Evolutionary conservation across 2,113 vertebrate genomes (phyloP), one percentile per base, ranked within the genome.

Genomic region (Andinoacara biseriatus): DNA sequence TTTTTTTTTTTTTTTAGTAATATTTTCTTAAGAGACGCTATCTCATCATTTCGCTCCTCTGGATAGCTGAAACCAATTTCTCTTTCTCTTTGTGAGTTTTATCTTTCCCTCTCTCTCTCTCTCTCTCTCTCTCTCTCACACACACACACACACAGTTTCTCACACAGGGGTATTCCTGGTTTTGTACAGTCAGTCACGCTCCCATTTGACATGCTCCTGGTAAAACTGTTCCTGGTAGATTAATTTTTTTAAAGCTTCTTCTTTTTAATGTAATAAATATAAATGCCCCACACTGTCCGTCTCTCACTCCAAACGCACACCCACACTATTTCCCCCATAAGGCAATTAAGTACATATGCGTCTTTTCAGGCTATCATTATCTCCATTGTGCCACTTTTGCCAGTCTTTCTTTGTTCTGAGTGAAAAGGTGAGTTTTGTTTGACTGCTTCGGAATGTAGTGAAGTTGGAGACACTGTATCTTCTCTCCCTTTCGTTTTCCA

Each of bases 401-500:
- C 74, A 59, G 22, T 1, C 11, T 7, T 43, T 4, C 22, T n/a
- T 58, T 24, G 5, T 26, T 83, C 4, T 14, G 20, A n/a, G 65
- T 52, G 15, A 14, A 29, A 63, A 75, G 8, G 1, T 13, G 14
- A 33, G 10, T 43, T 5, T 1, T 24, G 26, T 78, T 43, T 69
- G 58, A 61, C 63, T 58, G 76, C 54, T 38, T 76, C 76, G 87
- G 82, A 88, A 90, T 26, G n/a, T 65, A 22, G 22, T 69, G 35
- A 29, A 54, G 33, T 14, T 31, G 29, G 10, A 49, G 38, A 46
- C 14, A 24, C 52, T 29, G 13, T 5, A 31, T 18, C 31, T 18
- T 67, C n/a, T 83, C 35, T 87, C 78, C 40, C 79, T 91, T 90
- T 94, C 89, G 76, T 57, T 92, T 92, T 91, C 90, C 92, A 89